These are phyloP conservation scores for Chrysolina americana DNA, from an alignment of 2,888 invertebrate genomes.

Conservation along the genomic window DNA sequence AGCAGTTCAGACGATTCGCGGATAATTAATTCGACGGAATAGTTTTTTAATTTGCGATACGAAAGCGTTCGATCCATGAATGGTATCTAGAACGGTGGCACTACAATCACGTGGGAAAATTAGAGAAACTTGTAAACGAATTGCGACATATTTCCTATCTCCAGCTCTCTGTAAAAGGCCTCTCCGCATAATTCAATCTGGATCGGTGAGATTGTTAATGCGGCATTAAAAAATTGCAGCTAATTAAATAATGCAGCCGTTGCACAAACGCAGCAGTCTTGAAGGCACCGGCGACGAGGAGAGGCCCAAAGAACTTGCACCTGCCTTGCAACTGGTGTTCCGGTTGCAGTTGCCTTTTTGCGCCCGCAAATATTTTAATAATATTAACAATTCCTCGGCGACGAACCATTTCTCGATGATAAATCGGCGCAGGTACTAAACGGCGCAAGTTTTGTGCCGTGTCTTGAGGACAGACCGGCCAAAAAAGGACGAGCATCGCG, in stretches of 20 bases:
- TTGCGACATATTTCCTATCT: conserved; percentile 60
- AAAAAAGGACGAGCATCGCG: conserved; percentile 67
- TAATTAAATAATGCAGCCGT: conserved; percentile 68
- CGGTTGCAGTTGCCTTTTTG: conserved; percentile 59
- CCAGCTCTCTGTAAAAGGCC: conserved; percentile 63
- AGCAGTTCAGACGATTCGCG: conserved; percentile 42
- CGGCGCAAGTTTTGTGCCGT: conserved; percentile 25
- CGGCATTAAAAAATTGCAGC: conserved; percentile 64
- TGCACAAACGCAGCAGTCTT: conserved; percentile 64
- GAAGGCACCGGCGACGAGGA: conserved; percentile 62
- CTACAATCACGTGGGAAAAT: conserved; percentile 63
- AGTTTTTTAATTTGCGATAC: conserved; percentile 47
- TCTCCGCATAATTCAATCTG: conserved; percentile 63
- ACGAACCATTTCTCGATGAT: conserved; percentile 66
- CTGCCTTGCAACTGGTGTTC: conserved; percentile 65
- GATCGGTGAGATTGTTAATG: conserved; percentile 66
- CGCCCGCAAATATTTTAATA: conserved; percentile 67
- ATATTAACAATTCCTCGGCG: conserved; percentile 67
- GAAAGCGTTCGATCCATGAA: conserved; percentile 50
- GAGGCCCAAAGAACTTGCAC: conserved; percentile 62
- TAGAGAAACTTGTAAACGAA: conserved; percentile 60
- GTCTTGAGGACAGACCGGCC: conserved; percentile 54
- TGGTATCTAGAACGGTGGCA: conserved; percentile 52
- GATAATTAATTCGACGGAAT: conserved; percentile 54
- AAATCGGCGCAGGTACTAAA: conserved; percentile 60